Base-by-base conservation (phyloP, 2,113 vertebrate species). In the Perca flavescens region DNA sequence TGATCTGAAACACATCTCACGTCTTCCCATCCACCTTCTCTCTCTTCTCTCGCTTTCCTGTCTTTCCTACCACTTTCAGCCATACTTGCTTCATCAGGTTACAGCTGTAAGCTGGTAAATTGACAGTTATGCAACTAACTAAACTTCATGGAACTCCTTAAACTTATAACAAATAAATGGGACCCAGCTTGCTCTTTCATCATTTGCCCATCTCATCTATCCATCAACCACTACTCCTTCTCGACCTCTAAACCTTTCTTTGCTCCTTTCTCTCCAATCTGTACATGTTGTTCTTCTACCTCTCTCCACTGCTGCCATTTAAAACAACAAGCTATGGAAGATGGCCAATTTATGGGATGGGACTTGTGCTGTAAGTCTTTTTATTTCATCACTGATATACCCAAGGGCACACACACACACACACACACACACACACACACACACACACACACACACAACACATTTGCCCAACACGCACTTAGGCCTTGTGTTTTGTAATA, bases 381-480 rank as follows among this genome's bases (percentile, higher is more conserved):
- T 78, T 79, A 88, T 85, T 90, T 85, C 25, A 81, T 91, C 85
- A 90, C 56, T 61, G 65, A 66, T 62, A 49, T 67, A 69, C 61
- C 64, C 83, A 74, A 80, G 83, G 78, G 82, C 36, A 50, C 46
- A 49, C 31, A 53, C 19, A 47, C 49, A 69, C 61, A 36, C 28
- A 43, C n/a, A 69, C 56, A 73, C 61, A 36, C 36, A 49, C n/a
- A 57, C 46, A 84, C 47, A 56, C 28, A 65, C 58, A 75, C 47
- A 66, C n/a, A 47, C 63, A 49, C 54, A 34, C 67, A 61, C 47
- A 66, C 54, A 31, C 52, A 72, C 56, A 21, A 34, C 34, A 34
- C 34, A 34, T 5, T 34, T 22, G 1, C 21, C 11, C 47, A 47
- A 53, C 16, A 15, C 6, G 2, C 78, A 61, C 72, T 57, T 47